Conservation (phyloP, 2,113 vertebrate species). For the Urocolius indicus region DNA sequence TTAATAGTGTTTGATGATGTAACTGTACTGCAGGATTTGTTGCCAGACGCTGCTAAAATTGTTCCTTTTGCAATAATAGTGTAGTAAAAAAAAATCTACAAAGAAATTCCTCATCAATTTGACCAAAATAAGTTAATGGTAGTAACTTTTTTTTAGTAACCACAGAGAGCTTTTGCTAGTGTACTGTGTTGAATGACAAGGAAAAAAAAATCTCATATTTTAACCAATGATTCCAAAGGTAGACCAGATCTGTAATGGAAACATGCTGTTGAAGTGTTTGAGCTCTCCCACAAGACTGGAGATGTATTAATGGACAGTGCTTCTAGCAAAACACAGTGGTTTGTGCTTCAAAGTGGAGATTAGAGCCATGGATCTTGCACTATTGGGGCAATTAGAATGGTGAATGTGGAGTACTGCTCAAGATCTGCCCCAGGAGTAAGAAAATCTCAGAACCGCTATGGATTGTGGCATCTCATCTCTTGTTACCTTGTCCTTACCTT, state of each 20-base stretch:
- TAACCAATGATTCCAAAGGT: fast-evolving
- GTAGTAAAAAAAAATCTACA: neutral
- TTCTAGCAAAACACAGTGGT: neutral
- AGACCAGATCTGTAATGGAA: neutral
- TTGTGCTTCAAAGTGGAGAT: neutral
- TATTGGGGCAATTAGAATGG: neutral
- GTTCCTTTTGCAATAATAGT: neutral
- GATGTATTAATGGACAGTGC: neutral
- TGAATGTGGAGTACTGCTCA: neutral
- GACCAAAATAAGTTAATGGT: neutral
- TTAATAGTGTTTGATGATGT: neutral
- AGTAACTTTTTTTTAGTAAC: neutral
- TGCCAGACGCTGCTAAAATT: neutral
- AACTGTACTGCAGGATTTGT: neutral
- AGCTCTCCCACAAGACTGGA: neutral
- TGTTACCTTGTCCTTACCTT: neutral
- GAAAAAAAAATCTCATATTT: neutral
- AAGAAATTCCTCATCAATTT: fast-evolving
- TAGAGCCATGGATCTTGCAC: fast-evolving
- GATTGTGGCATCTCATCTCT: neutral
- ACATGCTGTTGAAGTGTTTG: fast-evolving
- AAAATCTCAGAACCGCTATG: neutral
- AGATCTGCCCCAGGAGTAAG: neutral
- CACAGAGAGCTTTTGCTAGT: neutral
- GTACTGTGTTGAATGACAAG: neutral